phyloP scores from a whole-genome alignment of 1,140 invertebrate species.

The Heterodera carotae region DNA sequence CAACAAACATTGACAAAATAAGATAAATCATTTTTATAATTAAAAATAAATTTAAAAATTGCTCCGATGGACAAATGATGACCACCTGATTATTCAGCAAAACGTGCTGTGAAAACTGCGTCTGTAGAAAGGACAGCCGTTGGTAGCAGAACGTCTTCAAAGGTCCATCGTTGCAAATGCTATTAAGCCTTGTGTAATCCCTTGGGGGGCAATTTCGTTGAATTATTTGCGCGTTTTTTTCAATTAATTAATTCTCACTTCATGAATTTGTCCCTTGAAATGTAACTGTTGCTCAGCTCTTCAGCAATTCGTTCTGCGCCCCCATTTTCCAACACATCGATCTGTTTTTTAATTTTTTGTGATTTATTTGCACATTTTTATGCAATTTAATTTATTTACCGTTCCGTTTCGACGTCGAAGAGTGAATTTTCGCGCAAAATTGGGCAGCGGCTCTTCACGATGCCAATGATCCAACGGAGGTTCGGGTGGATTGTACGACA shows the following conservation, averaged over 20 bases:
- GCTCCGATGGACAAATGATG: background rate
- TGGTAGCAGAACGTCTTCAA: constrained; percentile 95
- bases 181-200: constrained; percentile 17
- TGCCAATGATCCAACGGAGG: constrained; percentile 64
- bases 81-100: constrained; percentile 86
- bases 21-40: background rate
- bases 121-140: constrained; percentile 87
- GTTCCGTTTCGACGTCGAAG: constrained; percentile 50
- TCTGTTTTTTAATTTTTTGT: constrained; percentile 38
- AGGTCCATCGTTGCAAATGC: constrained; percentile 16
- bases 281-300: constrained; percentile 49
- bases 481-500: constrained; percentile 63
- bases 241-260: constrained; percentile 22
- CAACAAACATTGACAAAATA: background rate
- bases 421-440: constrained; percentile 52
- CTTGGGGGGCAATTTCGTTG: background rate
- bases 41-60: background rate
- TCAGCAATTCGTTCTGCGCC: constrained; percentile 46
- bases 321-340: constrained; percentile 51
- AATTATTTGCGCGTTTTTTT: too few relatives aligned
- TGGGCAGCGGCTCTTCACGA: constrained; percentile 52
- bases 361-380: constrained; percentile 15
- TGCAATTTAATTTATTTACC: constrained; percentile 28
- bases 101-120: constrained; percentile 95
- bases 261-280: constrained; percentile 57